phyloP scores from a whole-genome alignment of 1,140 invertebrate species.

The Heterodera carotae region DNA sequence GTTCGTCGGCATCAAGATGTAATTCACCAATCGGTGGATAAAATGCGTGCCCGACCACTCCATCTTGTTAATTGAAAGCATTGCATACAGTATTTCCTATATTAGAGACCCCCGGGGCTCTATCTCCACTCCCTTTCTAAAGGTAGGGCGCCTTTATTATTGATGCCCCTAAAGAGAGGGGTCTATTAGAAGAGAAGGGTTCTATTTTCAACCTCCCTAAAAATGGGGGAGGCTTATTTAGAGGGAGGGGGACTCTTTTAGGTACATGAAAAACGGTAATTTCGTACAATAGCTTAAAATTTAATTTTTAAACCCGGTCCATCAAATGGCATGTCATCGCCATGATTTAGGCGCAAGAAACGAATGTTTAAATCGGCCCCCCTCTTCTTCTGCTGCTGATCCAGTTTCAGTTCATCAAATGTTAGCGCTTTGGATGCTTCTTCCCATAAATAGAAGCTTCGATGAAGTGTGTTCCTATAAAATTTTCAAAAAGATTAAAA shows the following conservation, averaged over 20 bases:
- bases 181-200: no score
- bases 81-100: no score
- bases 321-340: conserved; percentile 60
- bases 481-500: conserved; percentile 16
- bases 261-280: no score
- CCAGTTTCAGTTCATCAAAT: conserved; percentile 49
- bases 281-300: no score
- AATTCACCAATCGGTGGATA: conserved; percentile 61
- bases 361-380: conserved; percentile 30
- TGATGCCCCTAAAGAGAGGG: no score
- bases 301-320: conserved; percentile 39
- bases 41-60: conserved; percentile 62
- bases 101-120: no score
- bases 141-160: no score
- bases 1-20: conserved; percentile 64
- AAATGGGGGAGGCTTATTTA: no score
- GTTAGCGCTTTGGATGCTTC: conserved; percentile 46
- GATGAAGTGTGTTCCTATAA: conserved; percentile 62
- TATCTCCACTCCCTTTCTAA: no score
- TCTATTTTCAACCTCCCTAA: no score
- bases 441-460: conserved; percentile 59
- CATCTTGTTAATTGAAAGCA: conserved; percentile 46
- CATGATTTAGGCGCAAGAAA: conserved; percentile 54
- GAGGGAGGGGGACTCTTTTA: no score
- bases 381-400: no score